A percentile compares a stretch with the other conserved stretches of the same genome.
These are phyloP conservation scores for Philonicus albiceps DNA, from an alignment of 2,888 invertebrate genomes.

Conservation along the genomic window DNA sequence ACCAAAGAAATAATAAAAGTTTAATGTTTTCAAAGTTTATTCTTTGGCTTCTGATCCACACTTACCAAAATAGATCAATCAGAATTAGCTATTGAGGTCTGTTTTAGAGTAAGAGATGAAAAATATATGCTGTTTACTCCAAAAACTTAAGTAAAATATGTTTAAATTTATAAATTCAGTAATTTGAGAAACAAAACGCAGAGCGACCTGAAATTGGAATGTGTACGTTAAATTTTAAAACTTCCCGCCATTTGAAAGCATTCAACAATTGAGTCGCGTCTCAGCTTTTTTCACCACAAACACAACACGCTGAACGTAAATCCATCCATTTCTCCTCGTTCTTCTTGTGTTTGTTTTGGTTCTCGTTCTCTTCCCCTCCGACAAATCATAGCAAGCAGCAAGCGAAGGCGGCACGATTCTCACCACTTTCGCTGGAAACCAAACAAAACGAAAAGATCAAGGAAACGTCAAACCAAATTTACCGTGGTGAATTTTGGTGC, in stretches of 20 bases:
- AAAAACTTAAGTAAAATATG: too few relatives aligned
- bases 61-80: too few relatives aligned
- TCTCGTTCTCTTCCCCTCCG: background rate
- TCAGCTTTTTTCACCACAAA: background rate
- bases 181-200: too few relatives aligned
- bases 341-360: background rate
- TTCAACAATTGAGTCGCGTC: background rate
- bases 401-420: background rate
- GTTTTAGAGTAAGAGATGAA: too few relatives aligned
- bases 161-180: too few relatives aligned
- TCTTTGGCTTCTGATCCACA: too few relatives aligned
- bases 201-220: background rate
- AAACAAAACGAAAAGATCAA: background rate
- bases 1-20: too few relatives aligned
- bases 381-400: background rate
- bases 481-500: background rate
- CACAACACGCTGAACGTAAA: background rate
- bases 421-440: background rate
- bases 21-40: too few relatives aligned
- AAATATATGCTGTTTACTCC: too few relatives aligned
- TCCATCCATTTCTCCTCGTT: background rate
- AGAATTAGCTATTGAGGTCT: too few relatives aligned
- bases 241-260: background rate
- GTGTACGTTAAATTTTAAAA: background rate
- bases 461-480: background rate